Percentiles rank a stretch among this genome's conserved stretches.
phyloP scores from a whole-genome alignment of 2,113 vertebrate genomes.

The Apeltes quadracus region DNA sequence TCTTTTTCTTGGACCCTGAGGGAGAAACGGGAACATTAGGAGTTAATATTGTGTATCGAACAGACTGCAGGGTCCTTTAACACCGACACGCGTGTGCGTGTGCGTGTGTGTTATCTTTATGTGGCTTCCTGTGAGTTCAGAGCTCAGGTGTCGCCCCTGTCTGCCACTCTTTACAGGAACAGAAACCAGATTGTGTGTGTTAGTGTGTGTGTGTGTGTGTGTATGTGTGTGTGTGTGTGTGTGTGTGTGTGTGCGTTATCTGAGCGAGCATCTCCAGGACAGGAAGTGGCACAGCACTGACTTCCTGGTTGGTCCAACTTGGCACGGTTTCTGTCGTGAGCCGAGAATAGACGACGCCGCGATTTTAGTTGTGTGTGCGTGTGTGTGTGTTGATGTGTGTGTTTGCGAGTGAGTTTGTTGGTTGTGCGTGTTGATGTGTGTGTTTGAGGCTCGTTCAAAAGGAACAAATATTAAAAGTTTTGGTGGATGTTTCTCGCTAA shows the following conservation, averaged over 20 bases:
- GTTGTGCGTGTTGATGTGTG: conserved; percentile 1
- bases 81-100: neutral
- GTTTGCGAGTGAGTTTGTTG: neutral
- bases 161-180: conserved; percentile 19
- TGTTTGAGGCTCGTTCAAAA: neutral
- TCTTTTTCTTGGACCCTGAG: conserved; percentile 94
- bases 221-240: conserved; percentile 24
- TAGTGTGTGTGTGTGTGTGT: conserved; percentile 34
- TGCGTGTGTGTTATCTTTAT: conserved; percentile 23
- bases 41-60: neutral
- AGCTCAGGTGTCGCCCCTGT: conserved; percentile 59
- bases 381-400: conserved; percentile 4
- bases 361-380: conserved; percentile 42
- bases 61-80: neutral
- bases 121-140: conserved; percentile 54
- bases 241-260: conserved; percentile 26
- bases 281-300: conserved; percentile 60
- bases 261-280: conserved; percentile 27
- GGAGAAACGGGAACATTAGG: neutral
- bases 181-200: conserved; percentile 26
- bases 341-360: conserved; percentile 59
- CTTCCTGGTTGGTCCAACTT: conserved; percentile 61
- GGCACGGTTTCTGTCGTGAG: conserved; percentile 55
- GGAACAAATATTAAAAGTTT: neutral
- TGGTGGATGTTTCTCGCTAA: neutral